A percentile compares a stretch with the other conserved stretches of the same genome.
Evolutionary conservation across 2,888 invertebrate species (phyloP).

Genomic region (Cryptocephalus moraei): DNA sequence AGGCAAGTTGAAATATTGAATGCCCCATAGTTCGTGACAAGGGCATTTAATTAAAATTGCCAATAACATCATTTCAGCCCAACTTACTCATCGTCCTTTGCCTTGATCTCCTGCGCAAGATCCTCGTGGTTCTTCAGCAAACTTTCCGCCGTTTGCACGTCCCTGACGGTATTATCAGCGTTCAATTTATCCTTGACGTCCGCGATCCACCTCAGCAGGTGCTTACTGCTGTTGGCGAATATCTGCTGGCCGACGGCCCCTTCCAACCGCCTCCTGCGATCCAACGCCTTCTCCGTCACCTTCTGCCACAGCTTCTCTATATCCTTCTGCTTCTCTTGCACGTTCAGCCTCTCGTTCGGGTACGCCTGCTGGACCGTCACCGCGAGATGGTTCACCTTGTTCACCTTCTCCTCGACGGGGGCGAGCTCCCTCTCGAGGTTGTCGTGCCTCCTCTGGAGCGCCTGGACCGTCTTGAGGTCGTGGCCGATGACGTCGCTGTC

Average conservation of each 20-base stretch:
- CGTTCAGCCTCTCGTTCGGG: constrained; percentile 80
- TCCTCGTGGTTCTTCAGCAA: constrained; percentile 86
- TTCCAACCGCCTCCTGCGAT: constrained; percentile 75
- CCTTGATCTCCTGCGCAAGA: constrained; percentile 79
- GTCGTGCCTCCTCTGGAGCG: constrained; percentile 83
- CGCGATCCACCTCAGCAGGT: constrained; percentile 71
- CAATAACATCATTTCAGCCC: too few species aligned
- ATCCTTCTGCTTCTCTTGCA: constrained; percentile 73
- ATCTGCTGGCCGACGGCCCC: constrained; percentile 94
- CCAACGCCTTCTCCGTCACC: constrained; percentile 74
- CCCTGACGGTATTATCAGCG: constrained; percentile 66
- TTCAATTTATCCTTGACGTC: constrained; percentile 70
- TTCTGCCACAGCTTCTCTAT: constrained; percentile 82
- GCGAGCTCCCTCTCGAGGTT: constrained; percentile 90
- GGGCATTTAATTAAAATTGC: too few species aligned
- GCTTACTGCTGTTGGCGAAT: constrained; percentile 76
- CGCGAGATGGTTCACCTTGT: constrained; percentile 67
- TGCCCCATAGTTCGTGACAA: too few species aligned
- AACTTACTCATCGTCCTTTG: constrained; percentile 77
- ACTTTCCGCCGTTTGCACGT: constrained; percentile 87
- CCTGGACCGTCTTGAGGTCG: constrained; percentile 84
- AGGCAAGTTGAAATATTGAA: too few species aligned
- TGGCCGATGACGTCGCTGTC: constrained; percentile 68
- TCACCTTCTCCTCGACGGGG: constrained; percentile 89
- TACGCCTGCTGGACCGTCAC: constrained; percentile 87